phyloP scores from a whole-genome alignment of 2,888 invertebrate species.

The Chymomyza caudatula region DNA sequence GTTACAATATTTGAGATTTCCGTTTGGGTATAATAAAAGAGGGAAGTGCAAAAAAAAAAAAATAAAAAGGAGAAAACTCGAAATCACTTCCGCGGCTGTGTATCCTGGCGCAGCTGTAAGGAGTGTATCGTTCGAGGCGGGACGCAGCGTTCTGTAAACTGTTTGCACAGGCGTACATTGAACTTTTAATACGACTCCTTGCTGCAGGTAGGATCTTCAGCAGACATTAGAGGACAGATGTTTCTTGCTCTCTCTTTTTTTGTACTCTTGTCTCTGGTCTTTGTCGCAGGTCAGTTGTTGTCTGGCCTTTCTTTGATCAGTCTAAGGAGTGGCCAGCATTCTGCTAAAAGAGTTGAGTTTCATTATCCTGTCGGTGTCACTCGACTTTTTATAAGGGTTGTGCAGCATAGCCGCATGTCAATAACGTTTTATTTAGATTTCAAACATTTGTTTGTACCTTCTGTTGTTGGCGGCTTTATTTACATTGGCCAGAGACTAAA shows the following conservation, averaged over 20 bases:
- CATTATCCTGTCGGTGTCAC: constrained; percentile 32
- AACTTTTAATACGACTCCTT: constrained; percentile 40
- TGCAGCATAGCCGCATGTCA: constrained; percentile 26
- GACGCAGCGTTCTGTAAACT: constrained; percentile 27
- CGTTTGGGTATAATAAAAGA: constrained; percentile 32
- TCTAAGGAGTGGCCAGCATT: not conserved
- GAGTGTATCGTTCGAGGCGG: not conserved
- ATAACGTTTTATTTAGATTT: constrained; percentile 35
- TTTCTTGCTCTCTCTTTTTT: constrained; percentile 32
- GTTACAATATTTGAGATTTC: constrained; percentile 64
- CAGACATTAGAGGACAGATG: constrained; percentile 44
- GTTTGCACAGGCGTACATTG: constrained; percentile 70
- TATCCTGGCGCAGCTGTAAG: constrained; percentile 53
- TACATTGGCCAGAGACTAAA: constrained; percentile 7
- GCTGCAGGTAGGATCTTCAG: constrained; percentile 33
- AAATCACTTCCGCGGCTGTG: constrained; percentile 51
- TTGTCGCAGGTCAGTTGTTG: constrained; percentile 68
- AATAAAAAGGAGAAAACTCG: not conserved
- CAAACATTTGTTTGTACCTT: constrained; percentile 55
- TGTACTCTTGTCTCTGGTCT: constrained; percentile 25
- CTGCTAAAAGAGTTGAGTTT: constrained; percentile 17
- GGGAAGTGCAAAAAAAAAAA: constrained; percentile 55
- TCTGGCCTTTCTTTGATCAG: constrained; percentile 20
- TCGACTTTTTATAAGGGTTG: constrained; percentile 44
- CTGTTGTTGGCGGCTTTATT: constrained; percentile 27